These are phyloP conservation scores for Orchesella flavescens DNA, from an alignment of 2,888 invertebrate genomes.

Conservation along the genomic window DNA sequence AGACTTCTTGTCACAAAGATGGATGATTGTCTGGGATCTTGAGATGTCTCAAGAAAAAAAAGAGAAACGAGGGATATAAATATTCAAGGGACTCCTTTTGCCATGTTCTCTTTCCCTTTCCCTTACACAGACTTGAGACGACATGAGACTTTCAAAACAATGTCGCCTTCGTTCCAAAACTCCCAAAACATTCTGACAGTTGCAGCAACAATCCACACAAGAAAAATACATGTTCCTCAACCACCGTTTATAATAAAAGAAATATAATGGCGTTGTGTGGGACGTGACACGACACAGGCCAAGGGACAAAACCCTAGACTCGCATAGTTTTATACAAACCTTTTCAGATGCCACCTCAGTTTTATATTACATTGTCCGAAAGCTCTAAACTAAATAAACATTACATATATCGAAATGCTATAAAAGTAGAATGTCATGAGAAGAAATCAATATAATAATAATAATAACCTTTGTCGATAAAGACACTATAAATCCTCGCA, in stretches of 20 bases:
- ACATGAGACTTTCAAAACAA: slow-evolving; percentile 65
- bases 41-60: slow-evolving; percentile 28
- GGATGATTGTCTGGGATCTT: slow-evolving; percentile 53
- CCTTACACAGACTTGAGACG: slow-evolving; percentile 29
- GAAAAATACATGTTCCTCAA: not conserved
- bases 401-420: no score
- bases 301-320: no score
- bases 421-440: no score
- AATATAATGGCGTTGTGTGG: slow-evolving; percentile 6
- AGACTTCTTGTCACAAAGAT: slow-evolving; percentile 63
- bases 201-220: not conserved
- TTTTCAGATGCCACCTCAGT: not conserved
- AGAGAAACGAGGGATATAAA: not conserved
- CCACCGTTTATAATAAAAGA: not conserved
- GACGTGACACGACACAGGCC: slow-evolving; percentile 33
- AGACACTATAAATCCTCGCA: not conserved
- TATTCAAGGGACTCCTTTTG: slow-evolving; percentile 9
- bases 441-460: not conserved
- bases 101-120: slow-evolving; percentile 6
- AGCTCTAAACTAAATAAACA: no score
- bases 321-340: no score
- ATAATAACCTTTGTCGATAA: not conserved
- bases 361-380: no score
- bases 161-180: slow-evolving; percentile 39
- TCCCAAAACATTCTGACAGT: slow-evolving; percentile 13